Conservation (phyloP, 2,113 vertebrate genomes). For the Maccullochella peelii region DNA sequence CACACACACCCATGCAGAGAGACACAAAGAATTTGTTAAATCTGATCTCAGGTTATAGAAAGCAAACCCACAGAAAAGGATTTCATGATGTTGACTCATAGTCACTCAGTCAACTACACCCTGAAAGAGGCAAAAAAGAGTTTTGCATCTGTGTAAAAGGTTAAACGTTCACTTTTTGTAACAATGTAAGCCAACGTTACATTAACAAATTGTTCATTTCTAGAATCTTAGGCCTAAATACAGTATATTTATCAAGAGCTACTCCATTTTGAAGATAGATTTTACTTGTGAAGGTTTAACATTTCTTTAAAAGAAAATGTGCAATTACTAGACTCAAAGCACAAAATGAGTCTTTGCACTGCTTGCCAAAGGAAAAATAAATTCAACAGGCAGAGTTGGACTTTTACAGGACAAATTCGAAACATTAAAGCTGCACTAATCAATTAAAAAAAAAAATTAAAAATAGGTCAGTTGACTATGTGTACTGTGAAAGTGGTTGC, state of each 20-base stretch:
- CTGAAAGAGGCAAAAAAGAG: neutral
- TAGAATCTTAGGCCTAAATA: neutral
- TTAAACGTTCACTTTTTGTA: neutral
- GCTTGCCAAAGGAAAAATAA: neutral
- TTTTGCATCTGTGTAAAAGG: neutral
- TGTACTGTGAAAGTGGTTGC: neutral
- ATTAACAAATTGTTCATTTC: neutral
- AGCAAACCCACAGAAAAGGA: neutral
- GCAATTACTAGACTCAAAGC: neutral
- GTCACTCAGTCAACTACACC: neutral
- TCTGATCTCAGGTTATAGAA: neutral
- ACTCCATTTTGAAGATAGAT: neutral
- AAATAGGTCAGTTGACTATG: neutral
- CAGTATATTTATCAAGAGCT: neutral
- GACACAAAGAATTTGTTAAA: slow-evolving; percentile 15
- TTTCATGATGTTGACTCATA: neutral
- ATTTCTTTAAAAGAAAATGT: neutral
- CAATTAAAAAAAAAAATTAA: too few relatives aligned
- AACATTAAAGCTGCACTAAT: neutral
- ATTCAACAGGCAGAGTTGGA: neutral
- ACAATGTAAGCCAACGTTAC: neutral
- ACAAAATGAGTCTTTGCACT: neutral
- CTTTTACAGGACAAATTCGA: neutral
- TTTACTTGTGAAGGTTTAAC: neutral
- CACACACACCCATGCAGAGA: slow-evolving; percentile 1